These are phyloP conservation scores for Irena cyanogastra DNA, from an alignment of 2,113 vertebrate species.

Conservation along the genomic window DNA sequence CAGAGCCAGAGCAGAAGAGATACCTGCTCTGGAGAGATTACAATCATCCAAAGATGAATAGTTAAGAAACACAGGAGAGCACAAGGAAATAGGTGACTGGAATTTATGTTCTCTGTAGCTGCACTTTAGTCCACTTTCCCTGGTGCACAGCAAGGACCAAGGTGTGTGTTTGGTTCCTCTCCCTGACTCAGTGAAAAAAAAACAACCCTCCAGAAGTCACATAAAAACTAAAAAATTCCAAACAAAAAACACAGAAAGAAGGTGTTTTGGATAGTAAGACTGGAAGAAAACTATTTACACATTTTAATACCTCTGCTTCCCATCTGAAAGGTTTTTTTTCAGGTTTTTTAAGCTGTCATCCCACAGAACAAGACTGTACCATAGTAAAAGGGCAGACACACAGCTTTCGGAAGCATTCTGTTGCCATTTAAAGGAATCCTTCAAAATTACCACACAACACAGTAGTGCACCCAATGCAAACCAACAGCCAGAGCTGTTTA, in stretches of 20 bases:
- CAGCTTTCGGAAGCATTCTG: neutral
- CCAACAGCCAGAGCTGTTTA: constrained; percentile 22
- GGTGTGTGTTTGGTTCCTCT: neutral
- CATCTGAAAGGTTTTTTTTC: neutral
- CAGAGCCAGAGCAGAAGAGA: neutral
- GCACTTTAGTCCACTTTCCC: neutral
- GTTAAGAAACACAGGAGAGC: neutral
- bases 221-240: neutral
- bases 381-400: fast-evolving
- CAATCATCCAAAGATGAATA: neutral
- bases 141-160: neutral
- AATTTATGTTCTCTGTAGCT: neutral
- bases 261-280: neutral
- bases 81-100: neutral
- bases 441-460: neutral
- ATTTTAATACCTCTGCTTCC: neutral
- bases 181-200: neutral
- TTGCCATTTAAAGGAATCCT: neutral
- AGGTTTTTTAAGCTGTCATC: neutral
- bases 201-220: neutral
- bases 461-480: neutral
- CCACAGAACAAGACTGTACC: neutral
- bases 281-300: neutral
- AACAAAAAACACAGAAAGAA: neutral
- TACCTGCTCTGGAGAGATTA: neutral